Evolutionary conservation across 2,888 invertebrate genomes (phyloP), one percentile per base, ranked within the genome.

Genomic region (Artemia sinica): DNA sequence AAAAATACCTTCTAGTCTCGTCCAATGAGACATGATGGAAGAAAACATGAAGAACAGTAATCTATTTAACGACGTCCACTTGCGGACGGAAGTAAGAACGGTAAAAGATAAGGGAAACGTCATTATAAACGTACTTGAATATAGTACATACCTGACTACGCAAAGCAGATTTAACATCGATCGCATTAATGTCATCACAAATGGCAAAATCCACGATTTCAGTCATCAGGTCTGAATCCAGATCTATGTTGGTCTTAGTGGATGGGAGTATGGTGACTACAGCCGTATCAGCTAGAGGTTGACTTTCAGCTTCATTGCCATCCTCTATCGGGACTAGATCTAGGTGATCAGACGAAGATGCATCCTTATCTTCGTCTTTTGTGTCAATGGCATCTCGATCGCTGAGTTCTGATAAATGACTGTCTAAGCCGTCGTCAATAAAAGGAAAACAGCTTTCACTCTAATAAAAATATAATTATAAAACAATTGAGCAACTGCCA

Each of bases 301-400:
- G 41, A 41, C 41, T 41, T 41, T 41, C 41, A 41, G 41, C 41
- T 41, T 41, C 41, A 41, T 41, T 41, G 41, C 41, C 6, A 18
- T 58, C 63, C 12, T n/a, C 63, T 28, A 28, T 28, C 9, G 63
- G 14, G 12, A n/a, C 28, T n/a, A 28, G 14, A 28, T 58, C 63
- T 10, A n/a, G n/a, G 10, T 18, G 14, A 10, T 58, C 63, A 28
- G 63, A 58, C 28, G 63, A 18, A 28, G 63, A n/a, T 10, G n/a
- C 63, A 58, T 58, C 63, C 28, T 58, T 58, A 58, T 58, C 63
- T 18, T 58, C 63, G 28, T 58, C 63, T 58, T 58, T 58, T 58
- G 14, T 28, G 14, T 58, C 63, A 58, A 28, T 28, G n/a, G 14
- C 63, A 18, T 58, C 63, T 58, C 63, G n/a, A 28, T 58, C 63